Conservation (phyloP, 2,888 invertebrate genomes). For the Leptopilina drosophilae region DNA sequence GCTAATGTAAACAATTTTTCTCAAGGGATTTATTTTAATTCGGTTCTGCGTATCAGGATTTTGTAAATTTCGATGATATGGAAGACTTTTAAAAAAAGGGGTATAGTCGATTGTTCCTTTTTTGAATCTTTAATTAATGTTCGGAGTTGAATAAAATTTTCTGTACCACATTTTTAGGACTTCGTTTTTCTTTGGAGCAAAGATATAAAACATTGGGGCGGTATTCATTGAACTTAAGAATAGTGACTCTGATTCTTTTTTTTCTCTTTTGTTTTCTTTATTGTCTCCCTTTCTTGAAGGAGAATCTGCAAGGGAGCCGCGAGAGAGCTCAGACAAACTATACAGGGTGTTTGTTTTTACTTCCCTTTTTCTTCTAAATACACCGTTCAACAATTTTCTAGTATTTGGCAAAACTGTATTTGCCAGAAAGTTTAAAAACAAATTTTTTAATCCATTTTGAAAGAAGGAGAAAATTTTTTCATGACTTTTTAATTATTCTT, state of each 20-base stretch:
- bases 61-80: too few relatives aligned
- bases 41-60: too few relatives aligned
- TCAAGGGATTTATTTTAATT: too few relatives aligned
- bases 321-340: conserved; percentile 34
- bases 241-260: conserved; percentile 36
- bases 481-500: too few relatives aligned
- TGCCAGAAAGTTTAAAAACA: too few relatives aligned
- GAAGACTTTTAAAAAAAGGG: not conserved
- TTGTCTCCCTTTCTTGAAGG: conserved; percentile 50
- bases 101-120: not conserved
- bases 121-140: conserved; percentile 6
- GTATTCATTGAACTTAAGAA: conserved; percentile 40
- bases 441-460: too few relatives aligned
- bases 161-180: conserved; percentile 10
- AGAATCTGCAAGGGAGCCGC: conserved; percentile 43
- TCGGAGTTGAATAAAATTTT: conserved; percentile 17
- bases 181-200: conserved; percentile 25
- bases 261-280: conserved; percentile 35
- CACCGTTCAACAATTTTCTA: too few relatives aligned
- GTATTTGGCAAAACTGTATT: too few relatives aligned
- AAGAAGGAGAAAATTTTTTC: too few relatives aligned
- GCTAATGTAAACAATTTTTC: too few relatives aligned
- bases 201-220: conserved; percentile 37
- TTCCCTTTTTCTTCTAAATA: conserved; percentile 9
- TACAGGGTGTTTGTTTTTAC: conserved; percentile 38